Percentiles rank a stretch among this genome's conserved stretches.
Evolutionary conservation across 2,797 vertebrate genomes (phyloP).

Genomic region (Anisognathus igniventris): DNA sequence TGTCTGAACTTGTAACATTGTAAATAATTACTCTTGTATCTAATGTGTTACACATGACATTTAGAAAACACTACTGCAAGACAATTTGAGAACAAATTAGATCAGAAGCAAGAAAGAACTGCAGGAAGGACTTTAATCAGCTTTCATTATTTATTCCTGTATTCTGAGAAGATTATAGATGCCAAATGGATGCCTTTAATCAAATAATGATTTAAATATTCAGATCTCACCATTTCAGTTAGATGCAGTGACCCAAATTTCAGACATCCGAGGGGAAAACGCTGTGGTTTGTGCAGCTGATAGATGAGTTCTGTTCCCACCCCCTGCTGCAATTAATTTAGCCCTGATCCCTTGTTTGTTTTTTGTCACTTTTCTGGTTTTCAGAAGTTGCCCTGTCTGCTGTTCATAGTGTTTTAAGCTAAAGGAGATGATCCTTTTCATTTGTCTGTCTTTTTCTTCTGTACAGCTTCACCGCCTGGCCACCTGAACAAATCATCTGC

Average conservation of each 20-base stretch:
- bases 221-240: neutral
- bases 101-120: neutral
- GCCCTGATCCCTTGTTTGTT: neutral
- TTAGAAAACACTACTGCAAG: neutral
- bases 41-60: neutral
- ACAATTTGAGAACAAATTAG: slow-evolving; percentile 10
- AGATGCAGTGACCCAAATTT: slow-evolving; percentile 35
- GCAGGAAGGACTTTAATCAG: slow-evolving; percentile 1
- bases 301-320: neutral
- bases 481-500: slow-evolving; percentile 78
- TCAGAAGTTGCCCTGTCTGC: neutral
- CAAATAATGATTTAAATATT: slow-evolving; percentile 13
- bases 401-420: slow-evolving; percentile 4
- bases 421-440: neutral
- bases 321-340: slow-evolving; percentile 56
- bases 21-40: neutral
- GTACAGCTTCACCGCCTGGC: slow-evolving; percentile 53
- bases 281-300: slow-evolving; percentile 22
- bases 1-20: neutral
- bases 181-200: slow-evolving; percentile 13
- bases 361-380: slow-evolving; percentile 50
- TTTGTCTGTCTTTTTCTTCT: slow-evolving; percentile 28
- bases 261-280: neutral
- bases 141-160: slow-evolving; percentile 14
- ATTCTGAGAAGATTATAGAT: neutral